phyloP scores from a whole-genome alignment of 2,797 vertebrate species.

The Nasua narica region DNA sequence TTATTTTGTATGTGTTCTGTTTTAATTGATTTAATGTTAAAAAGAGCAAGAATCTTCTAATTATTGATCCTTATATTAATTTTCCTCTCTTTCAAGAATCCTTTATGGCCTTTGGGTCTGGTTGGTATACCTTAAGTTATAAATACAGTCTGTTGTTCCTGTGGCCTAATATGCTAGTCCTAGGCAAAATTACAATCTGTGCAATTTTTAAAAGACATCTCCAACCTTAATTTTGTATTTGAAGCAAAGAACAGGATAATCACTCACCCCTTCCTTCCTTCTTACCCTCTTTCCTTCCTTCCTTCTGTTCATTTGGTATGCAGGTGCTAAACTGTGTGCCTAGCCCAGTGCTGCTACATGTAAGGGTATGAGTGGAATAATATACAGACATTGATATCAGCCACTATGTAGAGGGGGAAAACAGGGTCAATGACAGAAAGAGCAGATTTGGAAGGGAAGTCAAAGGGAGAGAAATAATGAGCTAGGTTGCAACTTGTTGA shows the following conservation, averaged over 20 bases:
- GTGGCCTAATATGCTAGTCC: neutral
- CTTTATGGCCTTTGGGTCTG: constrained; percentile 10
- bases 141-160: constrained; percentile 32
- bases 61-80: constrained; percentile 18
- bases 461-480: neutral
- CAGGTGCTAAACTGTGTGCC: neutral
- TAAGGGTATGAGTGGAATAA: neutral
- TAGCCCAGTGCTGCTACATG: neutral
- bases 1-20: constrained; percentile 19
- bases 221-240: constrained; percentile 40
- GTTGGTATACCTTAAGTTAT: constrained; percentile 22
- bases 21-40: constrained; percentile 29
- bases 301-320: neutral
- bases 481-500: neutral
- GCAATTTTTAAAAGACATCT: neutral
- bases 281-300: neutral
- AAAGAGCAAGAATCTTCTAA: constrained; percentile 41
- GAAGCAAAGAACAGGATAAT: constrained; percentile 20
- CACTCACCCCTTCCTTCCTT: neutral
- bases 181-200: constrained; percentile 45
- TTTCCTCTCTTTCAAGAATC: neutral
- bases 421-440: neutral
- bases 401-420: neutral
- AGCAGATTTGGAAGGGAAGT: neutral
- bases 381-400: neutral